Evolutionary conservation across 1,140 invertebrate species (phyloP), one percentile per base, ranked within the genome.

Genomic region (Augochlora pura): DNA sequence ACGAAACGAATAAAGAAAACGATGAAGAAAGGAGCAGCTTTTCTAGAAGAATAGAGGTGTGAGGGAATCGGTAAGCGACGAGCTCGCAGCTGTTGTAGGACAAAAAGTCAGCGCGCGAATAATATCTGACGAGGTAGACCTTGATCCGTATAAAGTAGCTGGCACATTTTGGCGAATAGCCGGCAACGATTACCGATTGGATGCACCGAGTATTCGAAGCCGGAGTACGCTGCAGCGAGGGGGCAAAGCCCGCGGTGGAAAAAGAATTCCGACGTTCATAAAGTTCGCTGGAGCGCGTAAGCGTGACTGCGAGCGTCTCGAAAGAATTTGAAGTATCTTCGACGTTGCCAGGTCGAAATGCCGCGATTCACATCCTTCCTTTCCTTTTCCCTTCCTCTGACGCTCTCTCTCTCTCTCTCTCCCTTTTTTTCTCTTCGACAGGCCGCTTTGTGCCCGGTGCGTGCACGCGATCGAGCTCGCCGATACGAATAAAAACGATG

Each of bases 311-410:
- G 52, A 74, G 52, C 32, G 65, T 46, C 65, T 63, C 32, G 54
- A 52, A 76, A 80, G 72, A 68, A 80, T 80, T 46, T 49, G 49
- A 67, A 76, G 72, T 76, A 80, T 76, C 78, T 80, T 52, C 52
- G 49, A 66, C 63, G 25, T 78, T 72, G 42, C 27, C 38, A 7
- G 25, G 6, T 49, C 3, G 6, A 21, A 18, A 66, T 46, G 63
- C 25, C 77, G 62, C 62, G 42, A 57, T n/a, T n/a, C 21, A 2
- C 46, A 46, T 16, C 25, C 23, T 54, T 60, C 9, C 32, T 6
- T 32, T 38, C 16, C 21, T 57, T 14, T 38, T 42, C 8, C 12
- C 42, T 42, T 42, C 42, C 42, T 12, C 10, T 12, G 8, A 12
- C 42, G 2, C 42, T 46, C 42, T 46, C 9, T 7, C 12, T 46